Base-by-base conservation (phyloP, 2,113 vertebrate genomes). In the Athene cunicularia region DNA sequence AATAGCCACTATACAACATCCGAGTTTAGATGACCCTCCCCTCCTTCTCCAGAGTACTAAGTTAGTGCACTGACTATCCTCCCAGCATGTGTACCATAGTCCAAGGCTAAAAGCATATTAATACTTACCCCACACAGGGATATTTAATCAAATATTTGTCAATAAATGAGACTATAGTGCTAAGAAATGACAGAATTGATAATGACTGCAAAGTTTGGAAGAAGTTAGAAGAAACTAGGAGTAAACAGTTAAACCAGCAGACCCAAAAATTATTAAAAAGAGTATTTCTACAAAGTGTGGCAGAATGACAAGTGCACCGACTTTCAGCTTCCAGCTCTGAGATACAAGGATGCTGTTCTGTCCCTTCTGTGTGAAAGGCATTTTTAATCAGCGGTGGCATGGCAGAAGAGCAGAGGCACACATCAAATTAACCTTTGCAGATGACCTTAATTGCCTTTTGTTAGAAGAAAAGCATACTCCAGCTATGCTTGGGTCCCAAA, bases 81-180 rank as follows among this genome's bases (percentile, higher is more conserved):
- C n/a, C 37, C 70, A 47, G 62, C 74, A 53, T 0, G 3, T 3
- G n/a, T 9, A 14, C 55, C 3, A 4, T 3, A n/a, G 8, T 11
- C 32, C 52, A 59, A n/a, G 26, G 30, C 17, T 59, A 64, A 39
- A 50, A 26, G 23, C 22, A 14, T 30, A 41, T 20, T 33, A 47
- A 23, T 7, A 45, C 20, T 52, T 59, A 62, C 24, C 47, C 72
- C 56, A 43, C 26, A 14, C 6, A 17, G 55, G 37, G 45, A 53
- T 41, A 41, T 17, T 63, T 6, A 77, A 37, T 13, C 71, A 82
- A 60, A 71, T 39, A 49, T 11, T 17, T 8, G 18, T 30, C 30
- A 77, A 53, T 27, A 76, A 8, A 64, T 28, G 37, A 63, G 21
- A 39, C 26, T 2, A 24, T 4, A 47, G 22, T 2, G 4, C 79